These are phyloP conservation scores for Macrosoma leucophasiata DNA, from an alignment of 2,888 invertebrate genomes.

Conservation along the genomic window DNA sequence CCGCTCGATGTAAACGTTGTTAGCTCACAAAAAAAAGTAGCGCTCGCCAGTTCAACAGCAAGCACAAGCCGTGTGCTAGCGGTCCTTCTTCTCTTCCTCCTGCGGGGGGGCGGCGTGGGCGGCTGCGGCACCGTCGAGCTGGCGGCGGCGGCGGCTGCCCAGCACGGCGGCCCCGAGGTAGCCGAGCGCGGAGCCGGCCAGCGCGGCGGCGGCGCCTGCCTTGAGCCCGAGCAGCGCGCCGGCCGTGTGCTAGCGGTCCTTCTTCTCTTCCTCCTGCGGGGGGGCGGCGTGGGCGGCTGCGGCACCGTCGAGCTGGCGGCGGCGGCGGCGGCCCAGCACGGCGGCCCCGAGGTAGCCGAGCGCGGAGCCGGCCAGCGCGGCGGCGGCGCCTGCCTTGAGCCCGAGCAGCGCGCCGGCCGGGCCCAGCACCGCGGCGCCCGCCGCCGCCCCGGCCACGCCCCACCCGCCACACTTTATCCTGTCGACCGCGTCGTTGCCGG, in stretches of 20 bases:
- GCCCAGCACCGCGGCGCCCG: slow-evolving; percentile 46
- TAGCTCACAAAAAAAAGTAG: too few relatives aligned
- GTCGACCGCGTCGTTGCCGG: too few relatives aligned
- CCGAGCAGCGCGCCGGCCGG: slow-evolving; percentile 49
- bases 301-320: slow-evolving; percentile 9
- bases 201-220: slow-evolving; percentile 45
- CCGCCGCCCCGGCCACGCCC: slow-evolving; percentile 41
- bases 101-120: background rate
- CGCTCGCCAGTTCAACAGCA: background rate
- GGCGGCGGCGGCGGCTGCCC: slow-evolving; percentile 10
- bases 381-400: slow-evolving; percentile 48
- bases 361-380: slow-evolving; percentile 44
- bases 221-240: slow-evolving; percentile 23
- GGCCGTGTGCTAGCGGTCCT: slow-evolving; percentile 9
- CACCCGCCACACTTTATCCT: slow-evolving; percentile 39
- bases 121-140: slow-evolving; percentile 2
- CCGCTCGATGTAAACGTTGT: too few relatives aligned
- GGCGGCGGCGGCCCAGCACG: slow-evolving; percentile 23
- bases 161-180: slow-evolving; percentile 11
- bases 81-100: slow-evolving; percentile 4
- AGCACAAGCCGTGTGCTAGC: slow-evolving; percentile 6
- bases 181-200: slow-evolving; percentile 46
- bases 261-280: background rate
- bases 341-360: slow-evolving; percentile 37
- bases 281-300: background rate